These are phyloP conservation scores for Dendrolimus kikuchii DNA, from an alignment of 1,140 invertebrate genomes.

Conservation along the genomic window DNA sequence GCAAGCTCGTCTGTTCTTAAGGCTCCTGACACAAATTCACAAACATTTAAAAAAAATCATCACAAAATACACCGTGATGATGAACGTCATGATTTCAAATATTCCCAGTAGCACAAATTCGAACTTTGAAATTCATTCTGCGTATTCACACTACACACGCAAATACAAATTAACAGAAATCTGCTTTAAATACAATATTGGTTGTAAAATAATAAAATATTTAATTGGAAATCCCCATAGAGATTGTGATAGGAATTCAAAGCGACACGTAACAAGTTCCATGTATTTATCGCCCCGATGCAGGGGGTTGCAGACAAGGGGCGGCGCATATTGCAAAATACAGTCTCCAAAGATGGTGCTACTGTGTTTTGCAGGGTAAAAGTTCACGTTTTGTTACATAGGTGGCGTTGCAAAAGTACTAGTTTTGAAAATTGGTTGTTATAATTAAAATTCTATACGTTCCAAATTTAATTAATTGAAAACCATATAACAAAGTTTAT, in stretches of 20 bases:
- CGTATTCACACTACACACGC: no score
- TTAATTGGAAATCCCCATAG: not conserved
- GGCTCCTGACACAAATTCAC: no score
- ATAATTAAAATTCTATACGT: not conserved
- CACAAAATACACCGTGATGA: no score
- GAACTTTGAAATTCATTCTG: no score
- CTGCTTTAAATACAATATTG: not conserved
- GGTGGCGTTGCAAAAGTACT: slow-evolving; percentile 22
- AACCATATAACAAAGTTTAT: no score
- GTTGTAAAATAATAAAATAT: not conserved
- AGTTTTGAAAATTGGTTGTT: not conserved
- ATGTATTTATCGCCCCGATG: slow-evolving; percentile 27
- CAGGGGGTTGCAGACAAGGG: slow-evolving; percentile 25
- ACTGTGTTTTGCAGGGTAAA: slow-evolving; percentile 34
- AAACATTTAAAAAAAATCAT: no score
- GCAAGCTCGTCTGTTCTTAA: no score
- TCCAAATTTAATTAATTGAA: not conserved
- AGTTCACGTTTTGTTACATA: slow-evolving; percentile 39
- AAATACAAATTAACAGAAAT: no score
- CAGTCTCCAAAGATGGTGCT: slow-evolving; percentile 40
- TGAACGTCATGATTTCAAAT: no score
- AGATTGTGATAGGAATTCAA: slow-evolving; percentile 2
- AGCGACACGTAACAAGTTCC: slow-evolving; percentile 21
- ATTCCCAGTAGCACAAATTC: no score
- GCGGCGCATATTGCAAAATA: slow-evolving; percentile 33